These are phyloP conservation scores for Saccopteryx bilineata DNA, from an alignment of 2,113 vertebrate species.

Conservation along the genomic window DNA sequence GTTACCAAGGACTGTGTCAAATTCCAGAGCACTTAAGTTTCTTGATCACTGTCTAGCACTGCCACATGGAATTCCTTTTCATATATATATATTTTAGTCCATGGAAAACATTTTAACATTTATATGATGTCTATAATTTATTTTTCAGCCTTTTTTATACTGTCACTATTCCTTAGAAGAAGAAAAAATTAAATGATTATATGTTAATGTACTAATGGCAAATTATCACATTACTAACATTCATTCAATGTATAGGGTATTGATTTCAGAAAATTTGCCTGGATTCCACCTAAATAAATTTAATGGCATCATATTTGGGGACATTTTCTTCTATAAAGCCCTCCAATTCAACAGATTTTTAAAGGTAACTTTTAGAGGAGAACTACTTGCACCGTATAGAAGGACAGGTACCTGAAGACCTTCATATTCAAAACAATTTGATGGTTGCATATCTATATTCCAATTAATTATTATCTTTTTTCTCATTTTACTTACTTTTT, in stretches of 20 bases:
- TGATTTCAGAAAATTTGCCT: not conserved
- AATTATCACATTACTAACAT: not conserved
- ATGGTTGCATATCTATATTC: not conserved
- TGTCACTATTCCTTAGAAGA: not conserved
- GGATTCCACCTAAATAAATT: not conserved
- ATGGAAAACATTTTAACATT: not conserved
- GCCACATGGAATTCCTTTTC: not conserved
- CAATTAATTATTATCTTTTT: not conserved
- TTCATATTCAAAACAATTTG: not conserved
- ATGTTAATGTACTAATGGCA: not conserved
- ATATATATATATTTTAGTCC: not conserved
- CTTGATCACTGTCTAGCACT: not conserved
- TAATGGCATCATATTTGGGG: not conserved
- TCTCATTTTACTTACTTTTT: not conserved
- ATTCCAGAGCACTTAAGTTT: not conserved
- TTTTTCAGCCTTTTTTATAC: not conserved
- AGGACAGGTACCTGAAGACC: not conserved
- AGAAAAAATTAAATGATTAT: not conserved
- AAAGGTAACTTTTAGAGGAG: not conserved
- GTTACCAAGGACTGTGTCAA: not conserved
- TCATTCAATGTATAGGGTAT: not conserved
- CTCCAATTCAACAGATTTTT: not conserved
- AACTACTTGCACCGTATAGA: not conserved
- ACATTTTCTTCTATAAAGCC: not conserved
- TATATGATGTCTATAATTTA: not conserved